Percentiles rank a stretch among this genome's conserved stretches.
phyloP scores from a whole-genome alignment of 1,140 invertebrate genomes.

The Teleogryllus occipitalis region DNA sequence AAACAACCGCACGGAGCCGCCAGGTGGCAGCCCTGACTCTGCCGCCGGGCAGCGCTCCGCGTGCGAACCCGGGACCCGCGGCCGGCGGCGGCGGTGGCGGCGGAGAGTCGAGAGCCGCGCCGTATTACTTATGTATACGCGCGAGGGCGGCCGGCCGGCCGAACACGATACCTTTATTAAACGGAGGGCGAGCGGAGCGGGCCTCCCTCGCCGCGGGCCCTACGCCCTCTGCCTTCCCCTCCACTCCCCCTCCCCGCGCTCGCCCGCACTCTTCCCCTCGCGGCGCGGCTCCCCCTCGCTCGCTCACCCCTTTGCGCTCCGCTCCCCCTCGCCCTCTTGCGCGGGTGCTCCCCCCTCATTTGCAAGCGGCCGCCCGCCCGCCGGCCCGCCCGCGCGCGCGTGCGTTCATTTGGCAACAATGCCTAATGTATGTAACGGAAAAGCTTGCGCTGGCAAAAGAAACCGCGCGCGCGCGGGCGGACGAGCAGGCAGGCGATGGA shows the following conservation, averaged over 20 bases:
- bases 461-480: no score
- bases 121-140: neutral
- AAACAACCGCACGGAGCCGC: no score
- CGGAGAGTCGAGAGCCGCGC: slow-evolving; percentile 36
- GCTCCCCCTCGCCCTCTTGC: slow-evolving; percentile 21
- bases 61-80: no score
- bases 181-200: slow-evolving; percentile 25
- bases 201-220: no score
- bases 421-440: slow-evolving; percentile 29
- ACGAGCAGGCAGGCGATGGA: no score
- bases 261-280: no score
- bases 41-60: no score
- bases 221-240: slow-evolving; percentile 20
- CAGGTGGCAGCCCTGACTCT: no score
- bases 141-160: slow-evolving; percentile 2
- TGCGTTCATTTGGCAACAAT: slow-evolving; percentile 35
- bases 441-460: neutral
- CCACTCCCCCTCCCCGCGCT: slow-evolving; percentile 22
- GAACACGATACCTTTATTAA: slow-evolving; percentile 33
- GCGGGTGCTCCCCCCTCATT: slow-evolving; percentile 20
- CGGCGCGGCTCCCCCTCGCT: no score
- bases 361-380: no score
- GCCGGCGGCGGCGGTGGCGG: no score
- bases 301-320: no score
- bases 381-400: slow-evolving; percentile 19